phyloP scores from a whole-genome alignment of 2,888 invertebrate genomes.

The Marronus borbonicus region DNA sequence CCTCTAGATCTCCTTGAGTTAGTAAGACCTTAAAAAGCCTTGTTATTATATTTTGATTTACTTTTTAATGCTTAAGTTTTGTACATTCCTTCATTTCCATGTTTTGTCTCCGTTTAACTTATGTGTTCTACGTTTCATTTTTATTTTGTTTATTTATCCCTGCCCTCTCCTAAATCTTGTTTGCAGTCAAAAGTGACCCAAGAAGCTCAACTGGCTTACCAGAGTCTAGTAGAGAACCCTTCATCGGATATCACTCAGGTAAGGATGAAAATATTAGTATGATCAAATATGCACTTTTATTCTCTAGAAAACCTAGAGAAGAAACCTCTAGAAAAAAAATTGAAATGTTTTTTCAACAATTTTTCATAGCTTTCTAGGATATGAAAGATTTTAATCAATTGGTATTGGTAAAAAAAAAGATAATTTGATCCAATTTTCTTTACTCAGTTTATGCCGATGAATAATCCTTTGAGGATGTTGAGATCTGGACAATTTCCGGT shows the following conservation, averaged over 20 bases:
- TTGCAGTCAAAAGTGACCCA: slow-evolving; percentile 86
- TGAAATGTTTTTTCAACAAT: too few relatives aligned
- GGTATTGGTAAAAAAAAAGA: background rate
- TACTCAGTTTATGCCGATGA: slow-evolving; percentile 65
- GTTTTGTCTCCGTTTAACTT: slow-evolving; percentile 47
- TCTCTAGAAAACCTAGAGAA: too few relatives aligned
- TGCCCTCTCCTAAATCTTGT: slow-evolving; percentile 61
- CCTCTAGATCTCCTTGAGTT: background rate
- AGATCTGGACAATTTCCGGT: slow-evolving; percentile 74
- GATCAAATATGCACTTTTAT: too few relatives aligned
- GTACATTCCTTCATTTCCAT: background rate
- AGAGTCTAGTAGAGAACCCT: slow-evolving; percentile 86
- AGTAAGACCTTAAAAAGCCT: background rate
- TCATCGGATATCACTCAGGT: slow-evolving; percentile 67
- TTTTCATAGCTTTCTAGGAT: too few relatives aligned
- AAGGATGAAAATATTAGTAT: background rate
- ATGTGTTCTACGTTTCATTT: slow-evolving; percentile 54
- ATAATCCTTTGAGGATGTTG: slow-evolving; percentile 79
- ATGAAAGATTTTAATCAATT: background rate
- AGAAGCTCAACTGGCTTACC: slow-evolving; percentile 94
- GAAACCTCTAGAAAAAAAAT: too few relatives aligned
- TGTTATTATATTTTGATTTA: background rate
- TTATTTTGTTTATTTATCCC: slow-evolving; percentile 63
- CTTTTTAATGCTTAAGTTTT: slow-evolving; percentile 30
- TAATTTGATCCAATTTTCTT: slow-evolving; percentile 8